Evolutionary conservation across 1,140 invertebrate species (phyloP).

Genomic region (Tetramorium simillimum): DNA sequence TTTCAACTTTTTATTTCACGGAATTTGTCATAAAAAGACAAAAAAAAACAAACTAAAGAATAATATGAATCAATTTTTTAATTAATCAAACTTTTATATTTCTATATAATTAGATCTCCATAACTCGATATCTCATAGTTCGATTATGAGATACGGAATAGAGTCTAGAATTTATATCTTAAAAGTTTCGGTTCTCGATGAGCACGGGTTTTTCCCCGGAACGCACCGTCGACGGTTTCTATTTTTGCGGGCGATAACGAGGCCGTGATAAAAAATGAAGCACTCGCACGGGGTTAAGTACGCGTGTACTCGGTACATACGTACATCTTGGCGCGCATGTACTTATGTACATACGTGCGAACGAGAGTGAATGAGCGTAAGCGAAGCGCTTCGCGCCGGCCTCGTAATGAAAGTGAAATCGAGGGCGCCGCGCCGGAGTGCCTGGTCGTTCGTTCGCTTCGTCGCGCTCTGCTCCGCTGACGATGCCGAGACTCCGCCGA

Average conservation of each 20-base stretch:
- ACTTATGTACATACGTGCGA: slow-evolving; percentile 70
- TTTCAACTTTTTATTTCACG: background rate
- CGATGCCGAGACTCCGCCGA: slow-evolving; percentile 31
- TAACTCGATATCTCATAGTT: background rate
- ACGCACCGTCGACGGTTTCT: slow-evolving; percentile 59
- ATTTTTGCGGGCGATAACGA: slow-evolving; percentile 76
- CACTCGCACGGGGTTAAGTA: slow-evolving; percentile 27
- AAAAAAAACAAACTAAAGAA: background rate
- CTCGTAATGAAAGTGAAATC: slow-evolving; percentile 85
- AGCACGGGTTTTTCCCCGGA: background rate
- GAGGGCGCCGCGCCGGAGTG: slow-evolving; percentile 78
- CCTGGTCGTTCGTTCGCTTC: slow-evolving; percentile 65
- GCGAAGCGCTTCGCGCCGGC: slow-evolving; percentile 77
- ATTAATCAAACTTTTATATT: background rate
- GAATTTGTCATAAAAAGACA: background rate
- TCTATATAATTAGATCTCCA: background rate
- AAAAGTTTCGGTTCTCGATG: background rate
- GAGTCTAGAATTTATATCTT: background rate
- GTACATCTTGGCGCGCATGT: slow-evolving; percentile 33
- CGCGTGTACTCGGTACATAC: background rate
- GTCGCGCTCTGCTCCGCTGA: slow-evolving; percentile 55
- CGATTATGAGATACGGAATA: background rate
- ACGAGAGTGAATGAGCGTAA: slow-evolving; percentile 80
- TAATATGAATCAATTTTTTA: background rate
- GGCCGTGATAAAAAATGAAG: slow-evolving; percentile 74